Evolutionary conservation across 2,113 vertebrate genomes (phyloP), one percentile per base, ranked within the genome.

Genomic region (Misgurnus anguillicaudatus): DNA sequence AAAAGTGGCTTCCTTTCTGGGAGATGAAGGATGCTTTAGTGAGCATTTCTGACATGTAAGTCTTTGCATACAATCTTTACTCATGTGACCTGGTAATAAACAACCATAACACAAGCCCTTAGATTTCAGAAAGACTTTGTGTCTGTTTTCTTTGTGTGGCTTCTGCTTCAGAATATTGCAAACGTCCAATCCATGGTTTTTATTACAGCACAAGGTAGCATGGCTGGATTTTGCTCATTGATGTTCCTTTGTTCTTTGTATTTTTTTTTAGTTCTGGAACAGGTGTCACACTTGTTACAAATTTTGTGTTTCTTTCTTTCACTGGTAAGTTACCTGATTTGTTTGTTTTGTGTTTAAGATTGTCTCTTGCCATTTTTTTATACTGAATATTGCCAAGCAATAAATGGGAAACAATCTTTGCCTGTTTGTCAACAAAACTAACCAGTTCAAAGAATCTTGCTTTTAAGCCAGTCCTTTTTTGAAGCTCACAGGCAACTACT

Each of bases 71-170:
- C 61, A 63, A 16, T 13, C 31, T 38, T 47, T 69, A 31, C n/a
- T 69, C 45, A 51, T 14, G 24, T 17, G 45, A 69, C 66, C 41
- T 24, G 42, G n/a, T 69, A 21, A 48, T 3, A 51, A 47, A 21
- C 45, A 69, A 48, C 66, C 21, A 69, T 14, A 69, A 11, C 10
- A 51, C 21, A 69, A 51, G 19, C n/a, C 17, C 3, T 69, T 69
- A 0, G 39, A 48, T 45, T 69, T 47, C 10, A 51, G 14, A 48
- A 69, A 69, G 19, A n/a, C n/a, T n/a, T 45, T 13, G 24, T 10
- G 66, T 9, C n/a, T n/a, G n/a, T 69, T 68, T 51, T 69, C 5
- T 9, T 69, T 69, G 66, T 69, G 21, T 48, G 39, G 45, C 45
- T 48, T 69, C 14, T 48, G 66, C 14, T 51, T 14, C 5, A 31